Conservation (phyloP, 1,140 invertebrate genomes). For the Spodoptera frugiperda region DNA sequence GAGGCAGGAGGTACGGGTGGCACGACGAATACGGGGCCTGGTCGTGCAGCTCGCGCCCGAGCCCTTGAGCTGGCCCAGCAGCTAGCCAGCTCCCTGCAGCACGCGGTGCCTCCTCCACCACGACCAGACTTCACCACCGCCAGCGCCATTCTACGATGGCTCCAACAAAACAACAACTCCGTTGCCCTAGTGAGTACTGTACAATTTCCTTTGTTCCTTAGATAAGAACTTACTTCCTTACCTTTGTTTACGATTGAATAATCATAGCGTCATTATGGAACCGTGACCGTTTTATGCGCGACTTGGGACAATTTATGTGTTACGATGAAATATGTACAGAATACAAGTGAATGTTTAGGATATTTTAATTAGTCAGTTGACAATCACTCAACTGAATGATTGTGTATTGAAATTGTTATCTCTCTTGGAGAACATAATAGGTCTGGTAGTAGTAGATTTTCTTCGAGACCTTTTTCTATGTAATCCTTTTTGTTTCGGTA, state of each 20-base stretch:
- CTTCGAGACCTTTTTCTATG: too few species aligned
- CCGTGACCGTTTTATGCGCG: background rate
- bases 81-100: conserved; percentile 81
- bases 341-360: too few species aligned
- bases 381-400: too few species aligned
- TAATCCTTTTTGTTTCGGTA: too few species aligned
- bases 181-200: conserved; percentile 73
- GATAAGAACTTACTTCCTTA: conserved; percentile 18
- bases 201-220: conserved; percentile 9
- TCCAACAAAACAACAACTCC: conserved; percentile 80
- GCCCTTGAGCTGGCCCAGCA: conserved; percentile 83
- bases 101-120: conserved; percentile 83
- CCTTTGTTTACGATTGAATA: conserved; percentile 28
- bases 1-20: conserved; percentile 73
- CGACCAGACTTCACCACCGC: conserved; percentile 85
- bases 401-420: too few species aligned
- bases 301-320: background rate
- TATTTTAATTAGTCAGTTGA: too few species aligned
- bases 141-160: conserved; percentile 83
- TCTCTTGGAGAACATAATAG: too few species aligned
- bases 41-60: conserved; percentile 78
- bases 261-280: background rate
- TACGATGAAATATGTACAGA: too few species aligned
- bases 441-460: too few species aligned
- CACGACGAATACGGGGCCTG: conserved; percentile 61